Percentiles rank a stretch among this genome's conserved stretches.
phyloP scores from a whole-genome alignment of 2,113 vertebrate species.

The Pagrus major region DNA sequence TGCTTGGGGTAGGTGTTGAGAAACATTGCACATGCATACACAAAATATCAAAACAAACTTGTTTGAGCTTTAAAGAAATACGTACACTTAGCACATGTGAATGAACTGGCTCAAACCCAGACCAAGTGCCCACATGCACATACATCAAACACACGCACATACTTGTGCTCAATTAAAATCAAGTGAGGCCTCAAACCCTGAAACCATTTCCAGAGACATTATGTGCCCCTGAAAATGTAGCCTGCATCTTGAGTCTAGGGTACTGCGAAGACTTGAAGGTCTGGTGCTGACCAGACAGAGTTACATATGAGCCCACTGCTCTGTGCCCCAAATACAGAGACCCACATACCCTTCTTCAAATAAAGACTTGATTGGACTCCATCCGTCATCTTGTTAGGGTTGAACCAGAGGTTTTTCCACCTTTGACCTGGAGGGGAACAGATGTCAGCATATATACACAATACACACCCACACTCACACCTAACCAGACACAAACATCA shows the following conservation, averaged over 20 bases:
- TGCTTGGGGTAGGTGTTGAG: background rate
- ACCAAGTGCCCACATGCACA: constrained; percentile 10
- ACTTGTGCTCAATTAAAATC: constrained; percentile 69
- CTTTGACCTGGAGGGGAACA: constrained; percentile 45
- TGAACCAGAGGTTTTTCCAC: constrained; percentile 47
- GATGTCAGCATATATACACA: constrained; percentile 22
- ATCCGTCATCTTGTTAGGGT: constrained; percentile 57
- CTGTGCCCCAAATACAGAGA: constrained; percentile 41
- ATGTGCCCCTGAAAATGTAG: constrained; percentile 50
- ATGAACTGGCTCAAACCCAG: constrained; percentile 8
- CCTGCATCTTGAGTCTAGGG: constrained; percentile 11
- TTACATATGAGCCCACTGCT: constrained; percentile 45
- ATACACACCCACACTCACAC: background rate
- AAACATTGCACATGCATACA: background rate
- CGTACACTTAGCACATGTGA: background rate
- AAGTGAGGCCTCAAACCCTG: constrained; percentile 54
- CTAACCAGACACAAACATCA: constrained; percentile 1
- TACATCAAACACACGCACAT: constrained; percentile 50
- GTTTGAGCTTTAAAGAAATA: constrained; percentile 4
- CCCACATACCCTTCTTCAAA: constrained; percentile 46
- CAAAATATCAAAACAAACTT: background rate
- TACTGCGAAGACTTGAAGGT: constrained; percentile 16
- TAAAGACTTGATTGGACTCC: constrained; percentile 68
- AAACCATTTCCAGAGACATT: constrained; percentile 61
- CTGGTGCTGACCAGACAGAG: constrained; percentile 44